A percentile compares a stretch with the other conserved stretches of the same genome.
Conservation (phyloP, 1,140 invertebrate genomes). For the Hycleus phaleratus region DNA sequence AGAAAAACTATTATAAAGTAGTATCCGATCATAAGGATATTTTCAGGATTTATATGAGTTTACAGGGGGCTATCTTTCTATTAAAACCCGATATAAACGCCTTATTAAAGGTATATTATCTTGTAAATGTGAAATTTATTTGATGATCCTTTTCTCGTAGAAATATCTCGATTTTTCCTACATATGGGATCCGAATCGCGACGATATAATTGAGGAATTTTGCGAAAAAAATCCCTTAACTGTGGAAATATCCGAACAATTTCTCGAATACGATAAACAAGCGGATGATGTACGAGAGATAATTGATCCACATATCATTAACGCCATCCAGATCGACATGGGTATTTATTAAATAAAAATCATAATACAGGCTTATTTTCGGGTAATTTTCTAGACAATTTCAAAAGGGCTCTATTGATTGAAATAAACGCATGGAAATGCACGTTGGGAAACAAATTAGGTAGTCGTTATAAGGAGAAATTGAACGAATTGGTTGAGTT, state of each 20-base stretch:
- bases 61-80: conserved; percentile 60
- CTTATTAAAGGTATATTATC: conserved; percentile 28
- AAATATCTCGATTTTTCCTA: conserved; percentile 52
- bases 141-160: conserved; percentile 28
- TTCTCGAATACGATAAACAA: conserved; percentile 60
- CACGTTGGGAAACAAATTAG: conserved; percentile 53
- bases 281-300: conserved; percentile 57
- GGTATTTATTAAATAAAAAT: conserved; percentile 38
- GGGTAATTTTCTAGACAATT: conserved; percentile 47
- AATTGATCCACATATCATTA: conserved; percentile 53
- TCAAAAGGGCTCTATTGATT: conserved; percentile 58
- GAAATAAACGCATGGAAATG: conserved; percentile 69
- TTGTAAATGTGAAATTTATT: not conserved
- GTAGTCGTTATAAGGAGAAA: conserved; percentile 53
- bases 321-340: conserved; percentile 60
- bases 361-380: too few relatives aligned
- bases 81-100: conserved; percentile 53
- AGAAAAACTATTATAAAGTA: conserved; percentile 59
- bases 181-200: conserved; percentile 64
- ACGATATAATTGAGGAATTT: conserved; percentile 59
- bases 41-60: conserved; percentile 58
- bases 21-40: conserved; percentile 76
- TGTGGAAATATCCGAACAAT: conserved; percentile 65
- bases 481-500: conserved; percentile 58
- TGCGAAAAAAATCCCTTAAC: conserved; percentile 61